phyloP scores from a whole-genome alignment of 1,140 invertebrate species.

The Vanessa tameamea region DNA sequence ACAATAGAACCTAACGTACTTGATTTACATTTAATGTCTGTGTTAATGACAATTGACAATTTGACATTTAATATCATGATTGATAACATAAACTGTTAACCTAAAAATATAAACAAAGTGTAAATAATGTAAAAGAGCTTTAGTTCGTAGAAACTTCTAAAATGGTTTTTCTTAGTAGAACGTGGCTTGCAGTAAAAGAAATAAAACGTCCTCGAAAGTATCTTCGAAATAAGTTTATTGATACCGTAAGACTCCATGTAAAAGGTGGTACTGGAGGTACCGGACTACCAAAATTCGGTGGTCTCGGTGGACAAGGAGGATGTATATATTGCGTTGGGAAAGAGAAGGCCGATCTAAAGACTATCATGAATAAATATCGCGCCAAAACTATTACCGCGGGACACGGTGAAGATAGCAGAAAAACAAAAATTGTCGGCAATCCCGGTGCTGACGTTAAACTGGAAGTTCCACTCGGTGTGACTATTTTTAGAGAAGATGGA shows the following conservation, averaged over 20 bases:
- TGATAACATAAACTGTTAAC: background rate
- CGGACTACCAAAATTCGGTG: conserved; percentile 90
- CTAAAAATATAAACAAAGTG: conserved; percentile 11
- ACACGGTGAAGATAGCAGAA: conserved; percentile 86
- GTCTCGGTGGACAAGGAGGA: conserved; percentile 92
- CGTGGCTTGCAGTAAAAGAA: conserved; percentile 57
- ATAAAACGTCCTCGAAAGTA: conserved; percentile 63
- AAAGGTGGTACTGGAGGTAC: conserved; percentile 87
- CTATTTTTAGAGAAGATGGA: conserved; percentile 84
- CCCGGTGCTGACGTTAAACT: conserved; percentile 86
- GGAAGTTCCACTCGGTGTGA: conserved; percentile 89
- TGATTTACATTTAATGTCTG: too few relatives aligned
- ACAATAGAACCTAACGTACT: too few relatives aligned
- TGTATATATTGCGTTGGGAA: conserved; percentile 87
- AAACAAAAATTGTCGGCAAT: conserved; percentile 87
- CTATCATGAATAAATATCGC: conserved; percentile 79
- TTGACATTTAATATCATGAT: too few relatives aligned
- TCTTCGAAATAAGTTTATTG: conserved; percentile 83
- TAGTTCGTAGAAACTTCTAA: conserved; percentile 4
- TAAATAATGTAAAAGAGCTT: background rate
- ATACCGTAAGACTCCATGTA: conserved; percentile 86
- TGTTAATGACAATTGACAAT: too few relatives aligned
- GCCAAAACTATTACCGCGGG: conserved; percentile 83
- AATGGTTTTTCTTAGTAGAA: conserved; percentile 66
- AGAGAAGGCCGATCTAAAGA: conserved; percentile 82